Evolutionary conservation across 2,113 vertebrate genomes (phyloP).

Genomic region (Nibea albiflora): DNA sequence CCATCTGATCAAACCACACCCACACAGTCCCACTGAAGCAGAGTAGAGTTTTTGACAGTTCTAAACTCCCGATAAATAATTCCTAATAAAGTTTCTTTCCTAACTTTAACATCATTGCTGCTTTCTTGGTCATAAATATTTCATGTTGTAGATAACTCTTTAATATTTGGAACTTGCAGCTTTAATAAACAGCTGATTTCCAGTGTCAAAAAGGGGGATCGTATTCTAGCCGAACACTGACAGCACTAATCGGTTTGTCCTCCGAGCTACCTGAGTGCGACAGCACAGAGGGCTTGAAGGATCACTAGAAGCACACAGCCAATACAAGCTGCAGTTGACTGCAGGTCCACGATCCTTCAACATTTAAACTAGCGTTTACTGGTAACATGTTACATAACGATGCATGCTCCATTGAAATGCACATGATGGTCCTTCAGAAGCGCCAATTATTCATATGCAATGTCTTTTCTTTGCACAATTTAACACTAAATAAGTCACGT

Average conservation of each 20-base stretch:
- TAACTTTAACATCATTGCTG: background rate
- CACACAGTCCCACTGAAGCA: background rate
- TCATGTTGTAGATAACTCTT: background rate
- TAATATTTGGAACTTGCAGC: background rate
- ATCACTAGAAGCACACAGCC: constrained; percentile 14
- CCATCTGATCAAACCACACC: background rate
- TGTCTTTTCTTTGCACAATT: constrained; percentile 16
- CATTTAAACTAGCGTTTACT: background rate
- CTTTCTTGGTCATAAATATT: background rate
- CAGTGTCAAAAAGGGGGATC: background rate
- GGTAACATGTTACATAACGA: background rate
- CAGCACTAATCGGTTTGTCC: constrained; percentile 12
- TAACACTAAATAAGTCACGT: constrained; percentile 18
- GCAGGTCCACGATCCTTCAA: constrained; percentile 1
- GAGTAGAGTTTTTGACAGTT: background rate
- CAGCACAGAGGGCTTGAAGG: background rate
- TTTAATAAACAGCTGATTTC: constrained; percentile 18
- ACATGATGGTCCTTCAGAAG: constrained; percentile 44
- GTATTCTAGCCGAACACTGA: constrained; percentile 7
- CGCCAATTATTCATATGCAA: constrained; percentile 14
- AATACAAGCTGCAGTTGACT: background rate
- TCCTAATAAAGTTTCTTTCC: too few relatives aligned
- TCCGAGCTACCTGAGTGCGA: background rate
- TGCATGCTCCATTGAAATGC: constrained; percentile 29
- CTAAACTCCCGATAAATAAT: background rate